phyloP scores from a whole-genome alignment of 2,113 vertebrate genomes.

The Dendropsophus ebraccatus region DNA sequence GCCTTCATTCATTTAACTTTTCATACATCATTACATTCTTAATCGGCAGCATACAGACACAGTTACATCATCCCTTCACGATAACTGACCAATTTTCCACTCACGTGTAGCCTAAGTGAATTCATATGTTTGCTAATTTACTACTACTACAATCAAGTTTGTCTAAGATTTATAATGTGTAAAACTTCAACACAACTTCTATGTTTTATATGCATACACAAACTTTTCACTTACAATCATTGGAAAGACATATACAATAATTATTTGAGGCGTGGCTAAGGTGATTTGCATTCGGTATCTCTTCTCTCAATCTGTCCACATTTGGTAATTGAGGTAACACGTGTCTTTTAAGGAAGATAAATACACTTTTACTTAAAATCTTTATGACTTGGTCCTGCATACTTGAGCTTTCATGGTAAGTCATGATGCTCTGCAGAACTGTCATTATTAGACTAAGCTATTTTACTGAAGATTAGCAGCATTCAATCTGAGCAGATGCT shows the following conservation, averaged over 20 bases:
- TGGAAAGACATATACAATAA: not conserved
- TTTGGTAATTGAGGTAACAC: not conserved
- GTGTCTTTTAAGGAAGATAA: not conserved
- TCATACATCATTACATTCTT: constrained; percentile 12
- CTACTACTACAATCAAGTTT: constrained; percentile 28
- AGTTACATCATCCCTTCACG: constrained; percentile 52
- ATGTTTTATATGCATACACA: not conserved
- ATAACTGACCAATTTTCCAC: constrained; percentile 48
- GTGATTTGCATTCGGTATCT: not conserved
- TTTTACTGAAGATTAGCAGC: constrained; percentile 1
- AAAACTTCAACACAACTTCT: not conserved
- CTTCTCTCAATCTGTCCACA: not conserved
- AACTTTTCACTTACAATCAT: not conserved
- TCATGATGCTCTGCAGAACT: not conserved
- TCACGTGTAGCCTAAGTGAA: constrained; percentile 51
- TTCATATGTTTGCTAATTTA: constrained; percentile 51
- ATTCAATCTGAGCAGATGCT: constrained; percentile 3
- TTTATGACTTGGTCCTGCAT: not conserved
- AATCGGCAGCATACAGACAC: constrained; percentile 45
- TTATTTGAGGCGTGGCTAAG: not conserved
- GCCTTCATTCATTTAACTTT: constrained; percentile 6
- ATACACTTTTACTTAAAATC: not conserved
- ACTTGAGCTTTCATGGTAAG: not conserved
- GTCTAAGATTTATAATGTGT: constrained; percentile 18
- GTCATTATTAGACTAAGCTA: not conserved